A percentile compares a stretch with the other conserved stretches of the same genome.
These are phyloP conservation scores for Aix galericulata DNA, from an alignment of 2,113 vertebrate genomes.

Conservation along the genomic window DNA sequence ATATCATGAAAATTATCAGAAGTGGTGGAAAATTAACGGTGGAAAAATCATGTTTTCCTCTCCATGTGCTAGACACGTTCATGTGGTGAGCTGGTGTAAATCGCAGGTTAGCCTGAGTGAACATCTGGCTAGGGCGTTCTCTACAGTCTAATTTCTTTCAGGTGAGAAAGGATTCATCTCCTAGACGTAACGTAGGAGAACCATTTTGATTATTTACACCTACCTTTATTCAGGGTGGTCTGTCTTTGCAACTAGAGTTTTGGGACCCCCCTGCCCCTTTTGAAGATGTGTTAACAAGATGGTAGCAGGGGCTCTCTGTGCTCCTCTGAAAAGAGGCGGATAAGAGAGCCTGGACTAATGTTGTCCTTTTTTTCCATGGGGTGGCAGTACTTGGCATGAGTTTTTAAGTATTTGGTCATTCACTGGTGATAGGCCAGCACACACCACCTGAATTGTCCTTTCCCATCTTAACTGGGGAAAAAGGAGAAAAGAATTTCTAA, in stretches of 20 bases:
- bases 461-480: neutral
- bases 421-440: neutral
- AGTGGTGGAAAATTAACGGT: conserved; percentile 28
- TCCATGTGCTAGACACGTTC: conserved; percentile 1
- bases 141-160: neutral
- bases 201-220: neutral
- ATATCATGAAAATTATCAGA: conserved; percentile 40
- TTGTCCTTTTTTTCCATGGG: neutral
- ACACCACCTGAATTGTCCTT: neutral
- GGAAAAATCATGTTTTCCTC: conserved; percentile 42
- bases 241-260: neutral
- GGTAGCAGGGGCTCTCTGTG: neutral
- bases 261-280: neutral
- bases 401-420: neutral
- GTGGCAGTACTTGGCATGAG: neutral
- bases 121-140: conserved; percentile 21
- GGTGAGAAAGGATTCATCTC: conserved; percentile 5
- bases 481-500: neutral
- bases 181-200: neutral
- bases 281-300: neutral
- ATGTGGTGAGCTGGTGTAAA: conserved; percentile 33
- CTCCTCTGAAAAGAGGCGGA: neutral
- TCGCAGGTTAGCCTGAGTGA: neutral
- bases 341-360: neutral
- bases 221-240: neutral